Evolutionary conservation across 2,888 invertebrate species (phyloP), one percentile per base, ranked within the genome.

Genomic region (Brachyopa scutellaris): DNA sequence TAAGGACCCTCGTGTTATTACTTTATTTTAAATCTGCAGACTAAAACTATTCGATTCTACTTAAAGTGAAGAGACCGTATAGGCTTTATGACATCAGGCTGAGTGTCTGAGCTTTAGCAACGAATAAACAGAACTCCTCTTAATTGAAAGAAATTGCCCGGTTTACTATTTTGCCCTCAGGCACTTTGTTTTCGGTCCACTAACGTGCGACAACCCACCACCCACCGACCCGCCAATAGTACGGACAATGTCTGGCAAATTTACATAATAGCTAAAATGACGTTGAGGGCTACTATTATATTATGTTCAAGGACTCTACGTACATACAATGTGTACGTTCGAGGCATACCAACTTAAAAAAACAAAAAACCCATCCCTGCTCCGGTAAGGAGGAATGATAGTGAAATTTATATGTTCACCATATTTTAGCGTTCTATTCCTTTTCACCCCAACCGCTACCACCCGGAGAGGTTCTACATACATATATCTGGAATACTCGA

Each of bases 231-330:
- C 47, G 19, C 40, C 62, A 47, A 6, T 31, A 6, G 67, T 36
- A 70, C 67, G 67, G 61, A 53, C 77, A 70, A 70, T 77, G 82
- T 77, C 82, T 82, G 59, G 70, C 66, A 61, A 77, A 82, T 82
- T 82, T 77, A 77, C 82, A 82, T 82, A 82, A 82, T 82, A 72
- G 66, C 70, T 77, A 23, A 70, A 77, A 55, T 61, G 70, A 77
- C 77, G 72, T 77, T 72, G 70, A 70, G 76, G 70, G 64, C 66
- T 53, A 55, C 77, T 72, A 70, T 77, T 77, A 66, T 70, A 59
- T 66, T 53, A 66, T 70, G 61, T 66, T 53, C 59, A 49, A 64
- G 76, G 64, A 72, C 59, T 59, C 59, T 33, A 51, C 62, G 45
- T 55, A 49, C 55, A 67, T 55, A 40, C 55, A 62, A 64, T 49